phyloP scores from a whole-genome alignment of 2,797 vertebrate species.

The Anguilla marmorata region DNA sequence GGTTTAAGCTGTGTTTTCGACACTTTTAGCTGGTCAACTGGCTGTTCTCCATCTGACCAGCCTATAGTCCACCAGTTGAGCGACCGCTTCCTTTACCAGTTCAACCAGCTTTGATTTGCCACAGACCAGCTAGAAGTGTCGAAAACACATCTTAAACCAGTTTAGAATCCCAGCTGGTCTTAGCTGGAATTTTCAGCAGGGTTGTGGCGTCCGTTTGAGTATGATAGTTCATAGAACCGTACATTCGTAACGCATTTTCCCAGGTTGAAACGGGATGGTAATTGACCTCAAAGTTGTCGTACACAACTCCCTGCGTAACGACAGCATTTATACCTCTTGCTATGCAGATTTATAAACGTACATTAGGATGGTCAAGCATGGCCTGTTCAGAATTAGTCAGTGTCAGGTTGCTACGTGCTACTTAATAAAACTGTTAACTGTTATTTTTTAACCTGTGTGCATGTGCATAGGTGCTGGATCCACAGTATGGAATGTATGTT shows the following conservation, averaged over 20 bases:
- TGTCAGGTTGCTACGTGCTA: neutral
- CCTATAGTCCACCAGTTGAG: no score
- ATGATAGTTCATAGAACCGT: neutral
- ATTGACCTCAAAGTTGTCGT: neutral
- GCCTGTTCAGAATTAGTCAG: neutral
- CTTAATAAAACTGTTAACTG: neutral
- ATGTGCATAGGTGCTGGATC: slow-evolving; percentile 77
- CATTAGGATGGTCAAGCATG: neutral
- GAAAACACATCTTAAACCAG: no score
- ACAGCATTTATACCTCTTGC: neutral
- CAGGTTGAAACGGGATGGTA: neutral
- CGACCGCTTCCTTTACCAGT: no score
- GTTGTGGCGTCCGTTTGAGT: neutral
- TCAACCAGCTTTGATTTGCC: no score
- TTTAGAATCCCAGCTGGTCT: no score
- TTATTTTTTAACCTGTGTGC: slow-evolving; percentile 10
- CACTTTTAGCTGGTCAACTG: no score
- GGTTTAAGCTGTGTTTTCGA: no score
- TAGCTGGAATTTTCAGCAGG: no score
- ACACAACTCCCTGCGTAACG: neutral
- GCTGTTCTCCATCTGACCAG: no score
- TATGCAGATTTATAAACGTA: neutral
- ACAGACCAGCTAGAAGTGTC: no score
- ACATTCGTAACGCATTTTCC: neutral
- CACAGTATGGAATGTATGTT: slow-evolving; percentile 85